Conservation (phyloP, 1,140 invertebrate species). For the Drosophila willistoni region DNA sequence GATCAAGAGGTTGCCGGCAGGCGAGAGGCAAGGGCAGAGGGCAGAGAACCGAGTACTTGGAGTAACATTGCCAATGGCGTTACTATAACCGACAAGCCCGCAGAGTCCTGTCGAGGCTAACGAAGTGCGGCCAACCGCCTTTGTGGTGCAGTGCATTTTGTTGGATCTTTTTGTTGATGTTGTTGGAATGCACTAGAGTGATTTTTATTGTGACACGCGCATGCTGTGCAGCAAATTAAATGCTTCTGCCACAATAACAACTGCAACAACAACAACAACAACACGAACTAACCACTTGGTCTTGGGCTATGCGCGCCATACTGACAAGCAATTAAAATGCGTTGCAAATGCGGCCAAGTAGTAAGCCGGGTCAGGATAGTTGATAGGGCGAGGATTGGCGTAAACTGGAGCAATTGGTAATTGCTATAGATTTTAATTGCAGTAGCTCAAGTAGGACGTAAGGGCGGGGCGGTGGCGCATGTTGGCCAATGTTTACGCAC, state of each 20-base stretch:
- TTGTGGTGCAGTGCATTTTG: slow-evolving; percentile 22
- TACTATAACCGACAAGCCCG: slow-evolving; percentile 24
- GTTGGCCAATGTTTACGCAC: slow-evolving; percentile 27
- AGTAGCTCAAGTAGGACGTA: slow-evolving; percentile 43
- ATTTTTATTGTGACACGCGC: slow-evolving; percentile 78
- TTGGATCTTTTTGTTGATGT: background rate
- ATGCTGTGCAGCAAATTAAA: slow-evolving; percentile 74
- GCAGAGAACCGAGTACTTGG: slow-evolving; percentile 36
- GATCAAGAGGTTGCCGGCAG: slow-evolving; percentile 24
- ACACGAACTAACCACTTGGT: slow-evolving; percentile 18
- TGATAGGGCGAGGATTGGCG: slow-evolving; percentile 2
- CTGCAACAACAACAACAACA: slow-evolving; percentile 14
- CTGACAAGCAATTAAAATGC: slow-evolving; percentile 77
- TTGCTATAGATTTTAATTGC: slow-evolving; percentile 62
- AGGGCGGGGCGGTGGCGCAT: background rate
- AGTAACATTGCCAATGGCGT: slow-evolving; percentile 23
- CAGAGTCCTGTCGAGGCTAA: slow-evolving; percentile 54
- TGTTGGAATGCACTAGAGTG: slow-evolving; percentile 65
- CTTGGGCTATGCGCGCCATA: slow-evolving; percentile 22
- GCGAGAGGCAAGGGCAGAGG: slow-evolving; percentile 27
- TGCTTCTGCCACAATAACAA: slow-evolving; percentile 56
- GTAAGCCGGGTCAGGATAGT: background rate
- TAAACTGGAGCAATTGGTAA: slow-evolving; percentile 56
- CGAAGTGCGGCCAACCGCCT: slow-evolving; percentile 53
- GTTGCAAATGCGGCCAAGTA: slow-evolving; percentile 58